Percentiles rank a stretch among this genome's conserved stretches.
Evolutionary conservation across 2,797 vertebrate species (phyloP).

Genomic region (Ceyx erithaca): DNA sequence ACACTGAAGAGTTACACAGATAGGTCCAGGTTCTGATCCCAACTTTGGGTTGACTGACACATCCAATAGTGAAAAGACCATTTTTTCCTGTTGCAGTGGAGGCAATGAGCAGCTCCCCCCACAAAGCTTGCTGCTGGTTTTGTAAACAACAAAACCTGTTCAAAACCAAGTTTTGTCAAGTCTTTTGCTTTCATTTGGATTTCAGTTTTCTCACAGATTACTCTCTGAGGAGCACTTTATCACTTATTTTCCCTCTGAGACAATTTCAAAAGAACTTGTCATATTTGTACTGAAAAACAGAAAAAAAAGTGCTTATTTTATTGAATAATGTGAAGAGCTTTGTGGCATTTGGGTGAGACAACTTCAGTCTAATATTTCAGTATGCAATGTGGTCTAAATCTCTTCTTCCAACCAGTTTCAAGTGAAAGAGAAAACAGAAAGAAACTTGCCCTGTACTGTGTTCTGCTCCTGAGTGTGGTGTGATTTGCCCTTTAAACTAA

Average conservation of each 20-base stretch:
- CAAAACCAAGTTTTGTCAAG: not conserved
- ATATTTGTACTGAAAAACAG: not conserved
- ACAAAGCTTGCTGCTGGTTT: not conserved
- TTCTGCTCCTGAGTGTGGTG: not conserved
- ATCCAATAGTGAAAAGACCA: not conserved
- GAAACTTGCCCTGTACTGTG: not conserved
- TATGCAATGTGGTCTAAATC: not conserved
- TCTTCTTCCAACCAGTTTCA: not conserved
- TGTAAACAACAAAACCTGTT: not conserved
- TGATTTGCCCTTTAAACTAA: conserved; percentile 62
- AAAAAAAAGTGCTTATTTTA: not conserved
- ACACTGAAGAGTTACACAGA: not conserved
- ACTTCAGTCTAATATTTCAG: not conserved
- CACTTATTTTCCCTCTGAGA: not conserved
- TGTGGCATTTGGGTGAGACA: not conserved
- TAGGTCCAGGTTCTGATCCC: not conserved
- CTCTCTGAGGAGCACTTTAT: not conserved
- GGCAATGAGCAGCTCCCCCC: not conserved
- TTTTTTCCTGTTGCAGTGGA: not conserved
- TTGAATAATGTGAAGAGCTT: not conserved
- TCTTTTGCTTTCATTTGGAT: not conserved
- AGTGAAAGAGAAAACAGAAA: conserved; percentile 49
- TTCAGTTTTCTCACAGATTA: conserved; percentile 1
- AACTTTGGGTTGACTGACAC: not conserved
- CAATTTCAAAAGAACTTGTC: not conserved